Evolutionary conservation across 2,113 vertebrate genomes (phyloP), one percentile per base, ranked within the genome.

Genomic region (Vidua macroura): DNA sequence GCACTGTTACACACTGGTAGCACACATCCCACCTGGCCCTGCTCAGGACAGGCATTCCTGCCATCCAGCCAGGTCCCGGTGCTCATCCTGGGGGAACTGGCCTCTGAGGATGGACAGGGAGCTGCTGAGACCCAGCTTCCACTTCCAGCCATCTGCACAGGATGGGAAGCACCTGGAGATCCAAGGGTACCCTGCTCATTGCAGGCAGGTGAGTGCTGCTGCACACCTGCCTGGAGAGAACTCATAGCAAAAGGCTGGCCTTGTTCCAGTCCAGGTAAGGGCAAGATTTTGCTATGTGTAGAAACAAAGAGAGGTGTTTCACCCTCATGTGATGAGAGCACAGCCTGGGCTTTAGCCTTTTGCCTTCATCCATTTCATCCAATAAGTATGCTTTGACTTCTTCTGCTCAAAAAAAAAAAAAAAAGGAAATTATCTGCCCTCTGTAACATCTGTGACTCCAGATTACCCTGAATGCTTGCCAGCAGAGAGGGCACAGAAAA

Each of bases 11-110:
- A 1, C 7, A 1, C 33, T 7, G 44, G 41, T 17, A 20, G 39
- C 55, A 33, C 31, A 1, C 0, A 1, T 37, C 44, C 35, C 0
- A 0, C 49, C 76, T n/a, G 48, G 31, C 44, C 41, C 37, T 0
- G 2, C 73, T 74, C 30, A 11, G 64, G 18, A 44, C 8, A 1
- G 0, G 6, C 21, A 1, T 3, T 33, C 27, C 72, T 23, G 56
- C 51, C 44, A 9, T 4, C 33, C 43, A 18, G 27, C 52, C 2
- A 77, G 55, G 13, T 35, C 43, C 18, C 2, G 15, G 4, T 4
- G 39, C 69, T 39, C 8, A 2, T 30, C 69, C 74, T 17, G 64
- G 2, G 0, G 33, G 13, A 6, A 18, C 13, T 43, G 60, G 30
- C 20, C 60, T n/a, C 84, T 9, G 15, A 37, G 22, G 16, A 4